Conservation (phyloP, 2,113 vertebrate genomes). For the Pontoporia blainvillei region DNA sequence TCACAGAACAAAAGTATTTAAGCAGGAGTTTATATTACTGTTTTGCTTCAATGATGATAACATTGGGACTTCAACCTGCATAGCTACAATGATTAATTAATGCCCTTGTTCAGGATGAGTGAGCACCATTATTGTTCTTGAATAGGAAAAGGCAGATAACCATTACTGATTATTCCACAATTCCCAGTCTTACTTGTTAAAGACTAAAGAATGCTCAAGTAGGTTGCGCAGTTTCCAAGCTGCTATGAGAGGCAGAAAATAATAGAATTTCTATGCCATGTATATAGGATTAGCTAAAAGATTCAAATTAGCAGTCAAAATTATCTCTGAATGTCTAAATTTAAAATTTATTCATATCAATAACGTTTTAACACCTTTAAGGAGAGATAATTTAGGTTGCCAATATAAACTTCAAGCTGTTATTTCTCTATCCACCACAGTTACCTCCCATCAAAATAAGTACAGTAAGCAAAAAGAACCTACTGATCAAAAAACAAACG, state of each 20-base stretch:
- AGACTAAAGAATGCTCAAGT: constrained; percentile 80
- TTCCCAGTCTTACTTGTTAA: constrained; percentile 83
- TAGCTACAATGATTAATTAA: constrained; percentile 97
- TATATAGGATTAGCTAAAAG: constrained; percentile 61
- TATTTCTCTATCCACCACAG: neutral
- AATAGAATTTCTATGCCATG: constrained; percentile 70
- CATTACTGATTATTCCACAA: constrained; percentile 84
- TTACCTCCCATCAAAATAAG: neutral
- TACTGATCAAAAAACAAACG: neutral
- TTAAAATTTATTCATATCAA: constrained; percentile 4
- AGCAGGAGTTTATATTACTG: constrained; percentile 79
- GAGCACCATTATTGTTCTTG: constrained; percentile 94
- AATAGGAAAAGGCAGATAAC: constrained; percentile 91
- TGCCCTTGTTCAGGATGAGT: constrained; percentile 86
- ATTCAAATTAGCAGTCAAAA: constrained; percentile 48
- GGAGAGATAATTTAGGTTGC: neutral
- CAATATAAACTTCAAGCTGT: neutral
- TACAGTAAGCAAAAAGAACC: neutral
- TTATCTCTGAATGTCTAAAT: neutral
- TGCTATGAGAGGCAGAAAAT: constrained; percentile 72
- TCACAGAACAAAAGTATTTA: constrained; percentile 80
- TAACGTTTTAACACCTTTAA: neutral
- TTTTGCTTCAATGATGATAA: constrained; percentile 81
- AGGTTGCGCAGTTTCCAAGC: constrained; percentile 78
- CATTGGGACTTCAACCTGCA: constrained; percentile 83